Percentiles rank a stretch among this genome's conserved stretches.
Conservation (phyloP, 2,888 invertebrate genomes). For the Pollenia amentaria region DNA sequence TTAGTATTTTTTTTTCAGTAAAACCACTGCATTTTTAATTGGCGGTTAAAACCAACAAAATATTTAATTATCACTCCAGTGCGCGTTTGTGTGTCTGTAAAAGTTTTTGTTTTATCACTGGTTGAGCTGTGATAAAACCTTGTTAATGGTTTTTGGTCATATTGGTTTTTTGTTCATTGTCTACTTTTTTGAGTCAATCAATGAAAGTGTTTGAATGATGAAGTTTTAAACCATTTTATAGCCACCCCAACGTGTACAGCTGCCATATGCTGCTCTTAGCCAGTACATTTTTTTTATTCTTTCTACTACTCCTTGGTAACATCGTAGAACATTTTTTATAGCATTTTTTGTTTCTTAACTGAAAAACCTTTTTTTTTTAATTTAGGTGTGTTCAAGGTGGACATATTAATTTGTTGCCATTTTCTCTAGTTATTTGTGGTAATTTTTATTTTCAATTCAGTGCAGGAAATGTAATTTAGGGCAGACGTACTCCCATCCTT, state of each 20-base stretch:
- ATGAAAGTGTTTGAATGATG: constrained; percentile 24
- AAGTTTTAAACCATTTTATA: constrained; percentile 39
- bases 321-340: constrained; percentile 8
- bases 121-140: constrained; percentile 58
- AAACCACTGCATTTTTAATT: constrained; percentile 38
- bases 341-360: constrained; percentile 8
- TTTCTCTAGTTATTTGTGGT: constrained; percentile 14
- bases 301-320: neutral
- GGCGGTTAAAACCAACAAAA: constrained; percentile 34
- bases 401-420: constrained; percentile 13
- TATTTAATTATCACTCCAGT: constrained; percentile 30
- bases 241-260: neutral
- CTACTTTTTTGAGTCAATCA: constrained; percentile 36
- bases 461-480: too few species aligned
- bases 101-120: constrained; percentile 39
- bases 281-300: neutral
- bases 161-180: constrained; percentile 38
- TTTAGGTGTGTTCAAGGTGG: constrained; percentile 9
- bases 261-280: constrained; percentile 27
- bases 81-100: neutral
- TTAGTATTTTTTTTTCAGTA: neutral
- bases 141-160: constrained; percentile 63
- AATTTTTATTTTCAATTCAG: neutral
- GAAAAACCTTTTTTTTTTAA: constrained; percentile 14
- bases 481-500: too few species aligned